A percentile compares a stretch with the other conserved stretches of the same genome.
Conservation (phyloP, 2,797 vertebrate genomes). For the Sarcophilus harrisii region DNA sequence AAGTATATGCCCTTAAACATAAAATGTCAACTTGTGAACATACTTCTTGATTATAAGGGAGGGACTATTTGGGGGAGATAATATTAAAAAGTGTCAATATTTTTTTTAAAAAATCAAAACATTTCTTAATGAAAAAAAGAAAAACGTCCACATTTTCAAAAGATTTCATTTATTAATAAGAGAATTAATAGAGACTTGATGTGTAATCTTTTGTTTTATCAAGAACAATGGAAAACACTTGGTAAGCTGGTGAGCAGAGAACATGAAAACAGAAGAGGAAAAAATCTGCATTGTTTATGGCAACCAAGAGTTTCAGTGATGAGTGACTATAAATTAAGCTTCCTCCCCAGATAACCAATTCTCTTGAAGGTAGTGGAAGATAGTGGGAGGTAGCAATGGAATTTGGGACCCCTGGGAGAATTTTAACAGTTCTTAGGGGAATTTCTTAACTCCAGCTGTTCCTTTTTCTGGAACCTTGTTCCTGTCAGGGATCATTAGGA, state of each 20-base stretch:
- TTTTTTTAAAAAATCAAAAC: neutral
- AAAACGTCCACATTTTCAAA: neutral
- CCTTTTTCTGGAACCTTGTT: constrained; percentile 43
- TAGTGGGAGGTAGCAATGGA: neutral
- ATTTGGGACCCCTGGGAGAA: constrained; percentile 43
- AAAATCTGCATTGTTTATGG: neutral
- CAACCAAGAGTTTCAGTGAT: neutral
- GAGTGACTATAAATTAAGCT: neutral
- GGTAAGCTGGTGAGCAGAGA: neutral
- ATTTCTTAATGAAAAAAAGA: neutral
- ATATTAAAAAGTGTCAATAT: neutral
- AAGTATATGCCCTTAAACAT: neutral
- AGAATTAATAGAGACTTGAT: neutral
- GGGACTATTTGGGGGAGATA: neutral
- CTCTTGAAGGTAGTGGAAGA: constrained; percentile 2
- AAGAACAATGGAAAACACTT: neutral
- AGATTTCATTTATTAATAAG: neutral
- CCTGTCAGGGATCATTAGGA: neutral
- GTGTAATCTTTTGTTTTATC: neutral
- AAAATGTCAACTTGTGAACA: neutral
- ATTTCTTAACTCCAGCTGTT: neutral
- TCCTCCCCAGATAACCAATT: neutral
- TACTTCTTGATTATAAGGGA: neutral
- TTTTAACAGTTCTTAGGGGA: constrained; percentile 36
- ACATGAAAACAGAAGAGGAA: neutral